These are phyloP conservation scores for Corythoichthys intestinalis DNA, from an alignment of 2,113 vertebrate species.

Conservation along the genomic window DNA sequence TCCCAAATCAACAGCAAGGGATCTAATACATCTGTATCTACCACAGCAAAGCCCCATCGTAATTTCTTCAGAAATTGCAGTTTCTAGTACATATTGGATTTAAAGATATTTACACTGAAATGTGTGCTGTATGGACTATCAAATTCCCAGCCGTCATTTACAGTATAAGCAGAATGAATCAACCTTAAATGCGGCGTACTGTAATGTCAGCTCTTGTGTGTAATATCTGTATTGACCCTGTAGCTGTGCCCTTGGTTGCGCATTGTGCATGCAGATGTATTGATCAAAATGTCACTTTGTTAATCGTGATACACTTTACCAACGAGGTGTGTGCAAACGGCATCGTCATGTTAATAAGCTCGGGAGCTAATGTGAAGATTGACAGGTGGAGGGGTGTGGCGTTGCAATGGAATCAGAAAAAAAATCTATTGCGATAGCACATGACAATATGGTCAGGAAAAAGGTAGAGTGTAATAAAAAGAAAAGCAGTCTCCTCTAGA, in stretches of 20 bases:
- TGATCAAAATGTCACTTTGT: conserved; percentile 14
- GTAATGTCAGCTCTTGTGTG: not conserved
- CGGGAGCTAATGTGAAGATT: not conserved
- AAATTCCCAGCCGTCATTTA: not conserved
- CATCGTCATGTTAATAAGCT: not conserved
- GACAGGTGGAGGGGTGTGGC: not conserved
- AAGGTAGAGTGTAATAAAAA: not conserved
- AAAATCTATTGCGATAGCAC: conserved; percentile 28
- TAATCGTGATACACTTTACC: not conserved
- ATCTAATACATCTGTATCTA: too few species aligned
- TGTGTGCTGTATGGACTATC: not conserved
- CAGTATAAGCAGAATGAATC: not conserved
- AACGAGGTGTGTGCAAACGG: not conserved
- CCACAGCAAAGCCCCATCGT: too few species aligned
- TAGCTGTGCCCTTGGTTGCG: not conserved
- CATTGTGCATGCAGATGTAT: not conserved
- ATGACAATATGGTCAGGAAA: conserved; percentile 36
- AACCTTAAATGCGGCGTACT: not conserved
- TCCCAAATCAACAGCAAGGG: too few species aligned
- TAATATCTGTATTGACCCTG: not conserved
- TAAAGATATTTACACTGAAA: not conserved
- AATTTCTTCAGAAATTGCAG: too few species aligned
- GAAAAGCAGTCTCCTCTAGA: conserved; percentile 27
- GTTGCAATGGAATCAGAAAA: not conserved
- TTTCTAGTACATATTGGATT: too few species aligned